phyloP scores from a whole-genome alignment of 1,140 invertebrate genomes.

The Psilanteris sp. region DNA sequence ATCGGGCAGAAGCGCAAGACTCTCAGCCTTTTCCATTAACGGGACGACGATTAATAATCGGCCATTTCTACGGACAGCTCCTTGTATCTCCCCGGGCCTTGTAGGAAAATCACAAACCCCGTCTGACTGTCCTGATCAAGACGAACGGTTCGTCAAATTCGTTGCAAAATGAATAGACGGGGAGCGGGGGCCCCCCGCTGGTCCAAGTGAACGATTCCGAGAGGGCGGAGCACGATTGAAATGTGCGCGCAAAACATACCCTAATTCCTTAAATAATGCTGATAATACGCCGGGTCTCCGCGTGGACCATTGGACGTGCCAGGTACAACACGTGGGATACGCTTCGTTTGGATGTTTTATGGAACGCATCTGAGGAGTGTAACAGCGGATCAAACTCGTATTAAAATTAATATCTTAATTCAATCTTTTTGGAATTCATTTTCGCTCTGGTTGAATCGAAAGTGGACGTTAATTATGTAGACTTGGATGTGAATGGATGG shows the following conservation, averaged over 20 bases:
- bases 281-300: conserved; percentile 41
- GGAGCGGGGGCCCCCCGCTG: conserved; percentile 67
- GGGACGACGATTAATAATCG: conserved; percentile 71
- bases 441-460: no score
- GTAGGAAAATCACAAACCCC: conserved; percentile 55
- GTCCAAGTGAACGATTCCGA: conserved; percentile 65
- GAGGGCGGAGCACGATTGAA: conserved; percentile 40
- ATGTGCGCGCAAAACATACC: conserved; percentile 36
- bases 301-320: no score
- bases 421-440: no score
- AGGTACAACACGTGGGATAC: no score
- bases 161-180: conserved; percentile 60
- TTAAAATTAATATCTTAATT: no score
- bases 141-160: conserved; percentile 66
- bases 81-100: conserved; percentile 10
- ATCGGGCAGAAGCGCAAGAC: conserved; percentile 51
- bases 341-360: no score
- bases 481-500: no score
- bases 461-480: no score
- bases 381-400: no score
- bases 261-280: conserved; percentile 27
- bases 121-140: neutral
- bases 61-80: conserved; percentile 44
- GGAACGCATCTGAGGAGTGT: no score
- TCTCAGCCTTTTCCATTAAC: conserved; percentile 64